phyloP scores from a whole-genome alignment of 2,797 vertebrate species.

The Gastrophryne carolinensis region DNA sequence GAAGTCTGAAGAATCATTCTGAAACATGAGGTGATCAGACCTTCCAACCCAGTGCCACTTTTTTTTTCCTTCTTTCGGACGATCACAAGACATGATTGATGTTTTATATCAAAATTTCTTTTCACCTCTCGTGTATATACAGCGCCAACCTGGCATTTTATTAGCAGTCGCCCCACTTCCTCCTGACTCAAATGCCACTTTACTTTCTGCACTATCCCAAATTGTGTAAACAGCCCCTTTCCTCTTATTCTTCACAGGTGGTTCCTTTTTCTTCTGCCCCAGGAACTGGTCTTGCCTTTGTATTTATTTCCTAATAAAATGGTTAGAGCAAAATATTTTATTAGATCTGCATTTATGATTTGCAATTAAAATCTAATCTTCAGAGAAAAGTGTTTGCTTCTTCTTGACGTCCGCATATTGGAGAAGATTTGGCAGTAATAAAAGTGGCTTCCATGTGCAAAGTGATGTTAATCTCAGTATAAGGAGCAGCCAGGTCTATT shows the following conservation, averaged over 20 bases:
- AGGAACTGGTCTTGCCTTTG: slow-evolving; percentile 36
- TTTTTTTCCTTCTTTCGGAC: slow-evolving; percentile 55
- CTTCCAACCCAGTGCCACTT: slow-evolving; percentile 44
- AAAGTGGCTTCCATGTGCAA: too few relatives aligned
- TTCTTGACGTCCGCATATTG: too few relatives aligned
- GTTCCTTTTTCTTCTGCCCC: not conserved
- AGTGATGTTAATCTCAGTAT: too few relatives aligned
- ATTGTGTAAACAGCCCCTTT: not conserved
- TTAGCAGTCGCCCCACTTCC: slow-evolving; percentile 1
- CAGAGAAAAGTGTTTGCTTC: not conserved
- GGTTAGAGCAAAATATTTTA: slow-evolving; percentile 50
- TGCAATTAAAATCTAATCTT: slow-evolving; percentile 48
- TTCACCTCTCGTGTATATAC: slow-evolving; percentile 24
- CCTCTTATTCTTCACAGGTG: not conserved
- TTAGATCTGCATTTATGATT: slow-evolving; percentile 47
- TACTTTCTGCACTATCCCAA: slow-evolving; percentile 2
- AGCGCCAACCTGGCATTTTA: slow-evolving; percentile 29
- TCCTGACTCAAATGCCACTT: not conserved
- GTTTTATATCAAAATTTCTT: slow-evolving; percentile 9
- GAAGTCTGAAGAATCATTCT: not conserved
- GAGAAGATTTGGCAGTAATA: too few relatives aligned
- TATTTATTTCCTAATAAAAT: slow-evolving; percentile 52
- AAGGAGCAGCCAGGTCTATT: too few relatives aligned
- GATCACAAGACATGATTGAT: slow-evolving; percentile 27
- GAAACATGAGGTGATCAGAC: slow-evolving; percentile 26